Evolutionary conservation across 2,113 vertebrate genomes (phyloP), one percentile per base, ranked within the genome.

Genomic region (Lamprotornis superbus): DNA sequence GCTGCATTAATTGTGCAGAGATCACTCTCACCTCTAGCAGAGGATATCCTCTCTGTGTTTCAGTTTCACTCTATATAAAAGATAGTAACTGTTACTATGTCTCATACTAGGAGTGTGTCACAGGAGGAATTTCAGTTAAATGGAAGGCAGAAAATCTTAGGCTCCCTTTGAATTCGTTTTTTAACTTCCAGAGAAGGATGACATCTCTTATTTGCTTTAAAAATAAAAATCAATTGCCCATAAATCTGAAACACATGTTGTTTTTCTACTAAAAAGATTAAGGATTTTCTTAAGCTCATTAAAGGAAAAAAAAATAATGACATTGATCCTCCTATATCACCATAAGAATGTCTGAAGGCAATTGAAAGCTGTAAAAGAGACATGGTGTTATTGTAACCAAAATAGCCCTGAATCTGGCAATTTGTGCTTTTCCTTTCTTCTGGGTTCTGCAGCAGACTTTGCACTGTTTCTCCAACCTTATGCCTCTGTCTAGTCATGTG

Each of bases 131-230:
- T 94, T 31, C 50, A 40, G 52, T 78, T 61, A 68, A 80, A 92
- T 40, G 78, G 52, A 83, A 78, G 85, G 73, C 80, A 92, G 79
- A 93, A 96, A 92, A 92, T 57, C 50, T 19, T 52, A 47, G 68
- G 31, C 14, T 93, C 11, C 49, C 25, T 89, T 75, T 88, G 80
- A 93, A 78, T 93, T 68, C 0, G 1, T 81, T 64, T 92, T 95
- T 83, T 56, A 90, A 60, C 76, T 89, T 71, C 89, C 88, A 93
- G 42, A 80, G 90, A 64, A 86, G 64, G 83, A 88, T 97, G 93
- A 95, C 90, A 96, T 93, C 64, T 95, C 91, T 35, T 95, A 92
- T 93, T 94, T 96, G 90, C 69, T 93, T 93, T 87, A 90, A 94
- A 96, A 96, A 94, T 92, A 92, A 95, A 90, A 94, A 82, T 82